Percentiles rank a stretch among this genome's conserved stretches.
These are phyloP conservation scores for Peromyscus attwateri DNA, from an alignment of 2,797 vertebrate species.

Conservation along the genomic window DNA sequence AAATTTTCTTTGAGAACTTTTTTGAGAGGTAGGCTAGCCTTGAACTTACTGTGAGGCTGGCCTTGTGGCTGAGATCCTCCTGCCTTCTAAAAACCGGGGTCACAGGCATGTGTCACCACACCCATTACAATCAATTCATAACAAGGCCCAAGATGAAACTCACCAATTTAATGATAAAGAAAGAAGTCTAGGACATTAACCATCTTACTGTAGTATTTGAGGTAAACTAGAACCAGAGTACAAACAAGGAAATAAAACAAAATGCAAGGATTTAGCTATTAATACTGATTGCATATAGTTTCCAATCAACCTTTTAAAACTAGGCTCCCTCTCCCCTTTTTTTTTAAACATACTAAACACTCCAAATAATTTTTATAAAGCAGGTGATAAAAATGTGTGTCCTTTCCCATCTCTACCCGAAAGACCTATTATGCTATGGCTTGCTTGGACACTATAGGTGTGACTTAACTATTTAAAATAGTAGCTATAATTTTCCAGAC, in stretches of 20 bases:
- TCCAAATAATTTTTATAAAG: conserved; percentile 67
- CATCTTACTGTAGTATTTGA: conserved; percentile 26
- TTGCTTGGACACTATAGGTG: conserved; percentile 70
- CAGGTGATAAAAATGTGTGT: conserved; percentile 44
- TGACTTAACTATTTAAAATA: conserved; percentile 77
- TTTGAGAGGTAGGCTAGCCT: neutral
- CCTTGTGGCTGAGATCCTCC: neutral
- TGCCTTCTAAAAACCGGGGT: neutral
- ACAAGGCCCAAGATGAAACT: conserved; percentile 52
- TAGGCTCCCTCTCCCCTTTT: neutral
- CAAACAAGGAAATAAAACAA: conserved; percentile 54
- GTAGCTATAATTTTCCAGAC: conserved; percentile 76
- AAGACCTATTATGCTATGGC: conserved; percentile 48
- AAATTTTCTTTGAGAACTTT: neutral
- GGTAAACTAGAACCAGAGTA: conserved; percentile 25
- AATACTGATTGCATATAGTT: conserved; percentile 10
- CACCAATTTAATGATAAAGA: conserved; percentile 48
- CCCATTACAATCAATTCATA: conserved; percentile 42
- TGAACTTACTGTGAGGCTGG: neutral
- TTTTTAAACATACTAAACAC: conserved; percentile 52
- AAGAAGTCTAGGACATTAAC: conserved; percentile 5
- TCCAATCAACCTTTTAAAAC: conserved; percentile 60
- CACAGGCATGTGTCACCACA: neutral
- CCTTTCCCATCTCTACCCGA: neutral
- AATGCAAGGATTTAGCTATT: conserved; percentile 57